These are phyloP conservation scores for Cephonodes hylas DNA, from an alignment of 2,888 invertebrate species.

Conservation along the genomic window DNA sequence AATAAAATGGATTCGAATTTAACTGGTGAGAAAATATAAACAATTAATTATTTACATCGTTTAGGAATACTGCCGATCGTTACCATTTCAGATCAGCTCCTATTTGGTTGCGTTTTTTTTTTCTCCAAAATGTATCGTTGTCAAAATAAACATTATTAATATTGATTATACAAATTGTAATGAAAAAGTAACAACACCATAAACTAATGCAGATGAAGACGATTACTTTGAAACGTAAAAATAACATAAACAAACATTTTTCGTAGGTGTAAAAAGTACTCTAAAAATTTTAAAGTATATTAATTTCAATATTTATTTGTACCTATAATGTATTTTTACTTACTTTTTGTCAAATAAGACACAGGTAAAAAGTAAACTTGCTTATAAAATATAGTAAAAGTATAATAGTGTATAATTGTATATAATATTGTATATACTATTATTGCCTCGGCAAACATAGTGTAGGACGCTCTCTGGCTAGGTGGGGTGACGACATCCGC, in stretches of 20 bases:
- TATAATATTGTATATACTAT: no score
- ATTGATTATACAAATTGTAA: background rate
- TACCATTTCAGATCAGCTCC: background rate
- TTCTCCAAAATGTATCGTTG: background rate
- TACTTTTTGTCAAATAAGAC: no score
- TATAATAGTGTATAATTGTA: no score
- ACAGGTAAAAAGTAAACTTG: no score
- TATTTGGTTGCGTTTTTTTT: background rate
- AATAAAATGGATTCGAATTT: constrained; percentile 62
- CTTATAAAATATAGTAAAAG: no score
- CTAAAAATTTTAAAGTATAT: no score
- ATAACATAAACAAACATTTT: background rate
- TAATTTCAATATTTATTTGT: no score
- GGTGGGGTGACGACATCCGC: no score
- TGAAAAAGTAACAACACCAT: background rate
- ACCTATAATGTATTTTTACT: no score
- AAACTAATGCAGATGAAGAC: background rate
- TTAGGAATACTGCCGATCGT: background rate
- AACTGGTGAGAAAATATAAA: constrained; percentile 46
- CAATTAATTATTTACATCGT: background rate
- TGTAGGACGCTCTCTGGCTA: no score
- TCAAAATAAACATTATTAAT: background rate
- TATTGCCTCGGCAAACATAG: no score
- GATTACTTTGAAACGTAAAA: background rate
- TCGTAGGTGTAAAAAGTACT: background rate